These are phyloP conservation scores for Scaptomyza cyrtandrae DNA, from an alignment of 2,888 invertebrate genomes.

Conservation along the genomic window DNA sequence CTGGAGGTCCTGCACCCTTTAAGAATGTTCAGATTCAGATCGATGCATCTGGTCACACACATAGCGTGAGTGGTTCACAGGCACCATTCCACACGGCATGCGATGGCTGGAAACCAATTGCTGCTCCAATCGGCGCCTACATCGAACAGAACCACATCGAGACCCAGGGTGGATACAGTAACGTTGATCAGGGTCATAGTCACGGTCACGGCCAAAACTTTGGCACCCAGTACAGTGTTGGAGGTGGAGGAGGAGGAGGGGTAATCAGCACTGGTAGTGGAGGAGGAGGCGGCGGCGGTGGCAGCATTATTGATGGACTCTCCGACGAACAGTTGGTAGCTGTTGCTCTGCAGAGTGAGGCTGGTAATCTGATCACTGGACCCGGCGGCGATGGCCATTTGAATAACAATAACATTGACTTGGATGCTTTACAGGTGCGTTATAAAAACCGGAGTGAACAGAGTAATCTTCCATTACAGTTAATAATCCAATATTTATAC, in stretches of 20 bases:
- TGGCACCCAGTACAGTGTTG: slow-evolving; percentile 56
- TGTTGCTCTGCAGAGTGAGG: slow-evolving; percentile 79
- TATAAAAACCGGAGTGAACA: not conserved
- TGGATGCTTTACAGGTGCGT: slow-evolving; percentile 63
- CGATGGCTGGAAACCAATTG: slow-evolving; percentile 94
- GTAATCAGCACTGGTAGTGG: slow-evolving; percentile 13
- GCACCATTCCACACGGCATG: slow-evolving; percentile 85
- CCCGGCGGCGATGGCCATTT: slow-evolving; percentile 61
- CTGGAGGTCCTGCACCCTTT: slow-evolving; percentile 82
- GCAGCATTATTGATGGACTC: slow-evolving; percentile 70
- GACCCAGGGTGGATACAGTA: slow-evolving; percentile 81
- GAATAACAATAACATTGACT: slow-evolving; percentile 70
- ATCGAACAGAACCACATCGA: slow-evolving; percentile 81
- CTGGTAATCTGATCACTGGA: slow-evolving; percentile 49
- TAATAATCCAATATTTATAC: not conserved
- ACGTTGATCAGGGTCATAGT: slow-evolving; percentile 67
- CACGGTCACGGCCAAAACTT: slow-evolving; percentile 17
- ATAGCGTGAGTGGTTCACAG: slow-evolving; percentile 79
- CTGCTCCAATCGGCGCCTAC: slow-evolving; percentile 86
- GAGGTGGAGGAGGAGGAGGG: slow-evolving; percentile 28
- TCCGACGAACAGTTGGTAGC: slow-evolving; percentile 83
- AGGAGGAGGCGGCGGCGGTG: slow-evolving; percentile 8
- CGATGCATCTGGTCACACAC: slow-evolving; percentile 79
- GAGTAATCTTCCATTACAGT: not conserved
- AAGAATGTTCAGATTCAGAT: slow-evolving; percentile 85